Conservation (phyloP, 2,113 vertebrate genomes). For the Bos indicus region DNA sequence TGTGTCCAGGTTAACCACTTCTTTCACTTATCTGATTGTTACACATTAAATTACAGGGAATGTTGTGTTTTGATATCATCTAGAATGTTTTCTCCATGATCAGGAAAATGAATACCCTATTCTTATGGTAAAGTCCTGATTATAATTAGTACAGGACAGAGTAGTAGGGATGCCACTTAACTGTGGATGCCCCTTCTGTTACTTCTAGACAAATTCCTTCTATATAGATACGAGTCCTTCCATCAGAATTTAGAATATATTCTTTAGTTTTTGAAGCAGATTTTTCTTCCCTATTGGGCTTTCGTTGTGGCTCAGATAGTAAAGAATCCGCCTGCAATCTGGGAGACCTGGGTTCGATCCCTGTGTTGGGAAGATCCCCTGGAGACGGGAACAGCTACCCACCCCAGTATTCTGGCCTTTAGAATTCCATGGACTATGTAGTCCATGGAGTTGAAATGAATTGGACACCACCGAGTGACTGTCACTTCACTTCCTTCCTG, state of each 20-base stretch:
- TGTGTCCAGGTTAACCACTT: background rate
- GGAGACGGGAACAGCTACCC: background rate
- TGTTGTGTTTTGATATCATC: background rate
- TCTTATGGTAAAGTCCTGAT: background rate
- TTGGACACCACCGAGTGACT: fast-evolving
- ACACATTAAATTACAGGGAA: background rate
- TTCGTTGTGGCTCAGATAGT: background rate
- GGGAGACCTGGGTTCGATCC: background rate
- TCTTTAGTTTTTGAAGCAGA: background rate
- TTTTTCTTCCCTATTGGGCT: background rate
- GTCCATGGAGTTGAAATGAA: background rate
- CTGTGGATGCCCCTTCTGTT: background rate
- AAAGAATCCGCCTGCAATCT: background rate
- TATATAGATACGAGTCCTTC: fast-evolving
- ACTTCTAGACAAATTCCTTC: background rate
- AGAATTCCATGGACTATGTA: background rate
- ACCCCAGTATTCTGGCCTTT: background rate
- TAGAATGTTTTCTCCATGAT: background rate
- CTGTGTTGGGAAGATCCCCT: background rate
- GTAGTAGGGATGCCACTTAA: background rate
- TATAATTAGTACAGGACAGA: background rate
- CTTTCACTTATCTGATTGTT: background rate
- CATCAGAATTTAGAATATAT: background rate
- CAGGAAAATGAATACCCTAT: background rate
- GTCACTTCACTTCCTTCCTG: background rate